A percentile compares a stretch with the other conserved stretches of the same genome.
Evolutionary conservation across 2,797 vertebrate genomes (phyloP).

Genomic region (Erpetoichthys calabaricus): DNA sequence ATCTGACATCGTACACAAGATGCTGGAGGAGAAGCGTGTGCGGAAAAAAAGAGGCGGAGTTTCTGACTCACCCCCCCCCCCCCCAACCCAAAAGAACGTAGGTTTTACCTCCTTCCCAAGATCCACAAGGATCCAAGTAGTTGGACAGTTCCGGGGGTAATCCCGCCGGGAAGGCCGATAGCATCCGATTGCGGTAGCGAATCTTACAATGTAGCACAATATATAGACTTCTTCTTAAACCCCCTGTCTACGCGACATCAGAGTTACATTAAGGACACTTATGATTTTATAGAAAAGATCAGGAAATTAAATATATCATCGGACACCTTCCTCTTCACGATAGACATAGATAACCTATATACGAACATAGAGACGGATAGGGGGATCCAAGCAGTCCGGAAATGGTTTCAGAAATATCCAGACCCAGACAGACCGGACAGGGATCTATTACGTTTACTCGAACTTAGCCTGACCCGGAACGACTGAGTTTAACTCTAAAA

Average conservation of each 20-base stretch:
- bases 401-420: background rate
- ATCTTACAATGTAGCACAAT: constrained; percentile 1
- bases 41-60: constrained; percentile 1
- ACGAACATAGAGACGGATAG: background rate
- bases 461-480: constrained; percentile 9
- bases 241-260: constrained; percentile 4
- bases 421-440: constrained; percentile 1
- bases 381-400: background rate
- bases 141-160: constrained; percentile 7
- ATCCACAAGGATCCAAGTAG: constrained; percentile 6
- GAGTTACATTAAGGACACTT: constrained; percentile 6
- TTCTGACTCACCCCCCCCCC: background rate
- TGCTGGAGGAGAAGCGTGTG: background rate
- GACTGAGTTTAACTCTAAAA: constrained; percentile 16
- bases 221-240: constrained; percentile 6
- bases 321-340: constrained; percentile 1
- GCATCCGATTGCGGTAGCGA: constrained; percentile 6
- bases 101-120: constrained; percentile 9
- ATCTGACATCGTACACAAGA: background rate
- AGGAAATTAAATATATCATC: background rate
- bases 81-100: background rate
- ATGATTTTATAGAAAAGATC: constrained; percentile 5
- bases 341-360: constrained; percentile 8
- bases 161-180: constrained; percentile 4
- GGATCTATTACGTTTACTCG: constrained; percentile 1